Conservation (phyloP, 37 sponge, comb jelly and placozoan genomes). For the Oopsacas minuta region DNA sequence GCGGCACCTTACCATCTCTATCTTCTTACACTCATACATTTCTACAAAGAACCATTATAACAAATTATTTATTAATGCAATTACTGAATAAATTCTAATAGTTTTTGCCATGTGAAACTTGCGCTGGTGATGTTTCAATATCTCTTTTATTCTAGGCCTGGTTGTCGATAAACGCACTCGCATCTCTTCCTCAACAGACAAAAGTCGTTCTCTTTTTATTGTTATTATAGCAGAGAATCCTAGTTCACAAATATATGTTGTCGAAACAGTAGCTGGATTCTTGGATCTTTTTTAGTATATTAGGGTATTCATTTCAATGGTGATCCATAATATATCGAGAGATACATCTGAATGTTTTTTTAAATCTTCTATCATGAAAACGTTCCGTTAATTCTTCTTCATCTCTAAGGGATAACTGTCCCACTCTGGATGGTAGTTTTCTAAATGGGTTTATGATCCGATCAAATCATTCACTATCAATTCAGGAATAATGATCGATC, state of each 20-base stretch:
- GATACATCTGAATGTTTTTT: neutral
- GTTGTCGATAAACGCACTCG: no score
- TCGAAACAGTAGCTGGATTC: neutral
- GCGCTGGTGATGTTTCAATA: no score
- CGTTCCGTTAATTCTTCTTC: neutral
- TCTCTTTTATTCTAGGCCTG: no score
- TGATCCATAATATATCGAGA: neutral
- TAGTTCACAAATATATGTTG: neutral
- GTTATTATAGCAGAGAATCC: neutral
- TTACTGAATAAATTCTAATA: no score
- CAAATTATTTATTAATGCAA: no score
- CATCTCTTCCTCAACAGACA: no score
- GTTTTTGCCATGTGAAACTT: no score
- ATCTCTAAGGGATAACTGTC: neutral
- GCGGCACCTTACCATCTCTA: no score
- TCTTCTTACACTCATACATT: no score
- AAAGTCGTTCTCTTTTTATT: no score
- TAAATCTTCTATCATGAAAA: neutral
- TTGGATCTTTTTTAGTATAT: neutral
- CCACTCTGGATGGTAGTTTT: neutral
- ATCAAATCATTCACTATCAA: neutral
- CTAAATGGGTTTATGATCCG: neutral
- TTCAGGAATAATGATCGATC: neutral
- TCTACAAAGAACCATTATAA: no score
- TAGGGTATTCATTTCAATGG: neutral